phyloP scores from a whole-genome alignment of 64 coral and sea anemone species.

The Actinia tenebrosa region DNA sequence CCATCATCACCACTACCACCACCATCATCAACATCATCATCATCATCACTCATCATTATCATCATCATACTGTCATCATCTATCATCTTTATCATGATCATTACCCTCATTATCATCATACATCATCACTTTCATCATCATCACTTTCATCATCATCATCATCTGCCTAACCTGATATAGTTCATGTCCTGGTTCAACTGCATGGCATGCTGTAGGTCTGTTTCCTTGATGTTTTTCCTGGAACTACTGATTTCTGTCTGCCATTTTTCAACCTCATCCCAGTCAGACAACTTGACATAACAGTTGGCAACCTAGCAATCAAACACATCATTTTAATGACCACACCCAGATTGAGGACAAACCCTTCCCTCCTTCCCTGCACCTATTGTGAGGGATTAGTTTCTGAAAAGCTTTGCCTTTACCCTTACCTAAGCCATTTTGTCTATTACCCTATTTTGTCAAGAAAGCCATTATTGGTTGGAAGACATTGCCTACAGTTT shows the following conservation, averaged over 20 bases:
- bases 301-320: slow-evolving; percentile 70
- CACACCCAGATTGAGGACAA: too few species aligned
- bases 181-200: slow-evolving; percentile 77
- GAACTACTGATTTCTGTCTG: slow-evolving; percentile 65
- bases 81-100: not conserved
- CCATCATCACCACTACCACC: not conserved
- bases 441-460: too few species aligned
- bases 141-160: not conserved
- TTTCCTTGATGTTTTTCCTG: slow-evolving; percentile 61
- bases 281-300: slow-evolving; percentile 83
- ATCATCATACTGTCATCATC: too few species aligned
- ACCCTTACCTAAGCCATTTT: too few species aligned
- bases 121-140: too few species aligned
- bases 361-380: not conserved
- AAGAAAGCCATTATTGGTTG: too few species aligned
- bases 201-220: slow-evolving; percentile 69
- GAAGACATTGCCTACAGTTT: too few species aligned
- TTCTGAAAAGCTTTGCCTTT: too few species aligned
- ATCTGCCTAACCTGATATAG: slow-evolving; percentile 72
- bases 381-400: too few species aligned
- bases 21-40: too few species aligned
- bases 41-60: not conserved
- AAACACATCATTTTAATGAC: too few species aligned
- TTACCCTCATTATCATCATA: too few species aligned
- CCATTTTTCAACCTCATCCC: slow-evolving; percentile 90